phyloP scores from a whole-genome alignment of 2,113 vertebrate species.

The Macaca mulatta region DNA sequence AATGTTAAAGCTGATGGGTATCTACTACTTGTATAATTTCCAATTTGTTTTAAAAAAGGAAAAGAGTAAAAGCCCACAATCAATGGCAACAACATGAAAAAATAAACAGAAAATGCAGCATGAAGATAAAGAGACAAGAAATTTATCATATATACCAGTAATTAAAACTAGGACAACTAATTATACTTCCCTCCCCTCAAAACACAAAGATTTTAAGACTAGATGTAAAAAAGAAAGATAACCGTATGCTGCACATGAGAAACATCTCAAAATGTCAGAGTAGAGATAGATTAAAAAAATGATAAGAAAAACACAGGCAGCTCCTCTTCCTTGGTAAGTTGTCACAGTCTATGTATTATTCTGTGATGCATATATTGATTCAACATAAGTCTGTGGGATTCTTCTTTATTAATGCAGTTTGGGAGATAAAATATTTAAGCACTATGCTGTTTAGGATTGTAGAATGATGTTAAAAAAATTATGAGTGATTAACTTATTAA shows the following conservation, averaged over 20 bases:
- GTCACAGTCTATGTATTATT: neutral
- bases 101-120: neutral
- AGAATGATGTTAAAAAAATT: neutral
- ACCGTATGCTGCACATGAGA: neutral
- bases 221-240: neutral
- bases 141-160: neutral
- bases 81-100: neutral
- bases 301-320: neutral
- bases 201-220: neutral
- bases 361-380: neutral
- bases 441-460: neutral
- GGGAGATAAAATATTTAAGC: neutral
- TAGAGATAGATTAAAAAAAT: neutral
- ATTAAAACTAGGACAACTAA: neutral
- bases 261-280: neutral
- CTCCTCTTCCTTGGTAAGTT: neutral
- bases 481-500: neutral
- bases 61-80: neutral
- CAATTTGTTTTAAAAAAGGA: neutral
- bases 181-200: neutral
- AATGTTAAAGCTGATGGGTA: neutral
- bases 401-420: neutral
- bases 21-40: neutral
- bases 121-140: neutral
- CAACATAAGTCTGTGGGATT: neutral